Evolutionary conservation across 2,797 vertebrate species (phyloP), one percentile per base, ranked within the genome.

Genomic region (Rachycentron canadum): DNA sequence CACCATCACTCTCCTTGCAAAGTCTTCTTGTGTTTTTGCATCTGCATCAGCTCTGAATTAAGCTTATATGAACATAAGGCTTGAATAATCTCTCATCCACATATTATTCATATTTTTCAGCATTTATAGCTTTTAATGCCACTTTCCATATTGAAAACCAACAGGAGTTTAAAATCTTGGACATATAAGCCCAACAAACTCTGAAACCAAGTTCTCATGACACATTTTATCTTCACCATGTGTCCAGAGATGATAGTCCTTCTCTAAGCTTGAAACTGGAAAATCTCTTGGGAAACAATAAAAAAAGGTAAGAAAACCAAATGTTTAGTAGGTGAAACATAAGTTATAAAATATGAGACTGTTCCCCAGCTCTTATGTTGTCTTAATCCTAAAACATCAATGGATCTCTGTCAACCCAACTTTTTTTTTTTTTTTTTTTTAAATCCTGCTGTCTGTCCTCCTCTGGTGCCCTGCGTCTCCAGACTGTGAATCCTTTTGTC

Each of bases 401-500:
- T 76, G 28, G 62, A 82, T 74, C 69, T 70, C 64, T 78, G 58
- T 83, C 83, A 65, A 69, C 32, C 10, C 16, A 36, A 25, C 55
- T 66, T 84, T 76, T 32, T 28, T 28, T 13, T 49, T 34, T 41
- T 21, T 28, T 17, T 38, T 59, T 5, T 59, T 47, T 30, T 62
- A 76, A 60, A 56, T 49, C 60, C 73, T 23, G 60, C 34, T 64
- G 25, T 50, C 70, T 59, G 50, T 81, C 71, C 74, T 75, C 75
- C 65, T 3, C 67, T 38, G 66, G 57, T 71, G 40, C 73, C 69
- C 69, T 64, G 76, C 77, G 50, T 79, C 88, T 90, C 69, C 86
- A 89, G 85, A 90, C 88, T 84, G 66, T 36, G 76, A 85, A 81
- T 85, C 83, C 86, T 87, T 89, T 91, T 84, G 73, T 89, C 87